Conservation (phyloP, 2,888 invertebrate genomes). For the Drosophila engyochracea region DNA sequence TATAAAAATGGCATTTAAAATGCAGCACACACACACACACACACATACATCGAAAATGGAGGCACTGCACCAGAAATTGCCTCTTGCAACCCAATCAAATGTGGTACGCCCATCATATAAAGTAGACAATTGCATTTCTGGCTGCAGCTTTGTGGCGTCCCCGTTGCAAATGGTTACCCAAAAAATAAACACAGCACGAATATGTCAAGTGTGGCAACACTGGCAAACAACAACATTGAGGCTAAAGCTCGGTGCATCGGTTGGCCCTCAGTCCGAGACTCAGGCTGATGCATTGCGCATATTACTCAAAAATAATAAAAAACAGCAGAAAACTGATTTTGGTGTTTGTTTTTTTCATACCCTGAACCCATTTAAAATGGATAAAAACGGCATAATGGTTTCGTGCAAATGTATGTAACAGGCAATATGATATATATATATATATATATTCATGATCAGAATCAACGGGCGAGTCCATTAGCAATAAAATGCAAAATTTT, state of each 20-base stretch:
- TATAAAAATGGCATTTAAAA: constrained; percentile 59
- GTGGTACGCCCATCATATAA: background rate
- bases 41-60: constrained; percentile 29
- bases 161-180: constrained; percentile 58
- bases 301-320: constrained; percentile 77
- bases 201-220: constrained; percentile 68
- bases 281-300: constrained; percentile 76
- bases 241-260: constrained; percentile 34
- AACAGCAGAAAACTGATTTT: constrained; percentile 41
- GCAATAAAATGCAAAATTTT: background rate
- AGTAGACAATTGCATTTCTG: constrained; percentile 40
- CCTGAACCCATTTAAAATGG: background rate
- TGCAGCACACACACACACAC: constrained; percentile 15
- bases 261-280: constrained; percentile 17
- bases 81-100: background rate
- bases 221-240: constrained; percentile 17
- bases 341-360: background rate
- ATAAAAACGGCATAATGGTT: background rate
- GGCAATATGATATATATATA: background rate
- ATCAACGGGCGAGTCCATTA: background rate
- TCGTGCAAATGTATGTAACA: background rate
- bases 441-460: background rate
- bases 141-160: constrained; percentile 38
- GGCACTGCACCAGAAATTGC: constrained; percentile 9
- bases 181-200: constrained; percentile 74